These are phyloP conservation scores for Spilosoma lubricipeda DNA, from an alignment of 2,888 invertebrate genomes.

Conservation along the genomic window DNA sequence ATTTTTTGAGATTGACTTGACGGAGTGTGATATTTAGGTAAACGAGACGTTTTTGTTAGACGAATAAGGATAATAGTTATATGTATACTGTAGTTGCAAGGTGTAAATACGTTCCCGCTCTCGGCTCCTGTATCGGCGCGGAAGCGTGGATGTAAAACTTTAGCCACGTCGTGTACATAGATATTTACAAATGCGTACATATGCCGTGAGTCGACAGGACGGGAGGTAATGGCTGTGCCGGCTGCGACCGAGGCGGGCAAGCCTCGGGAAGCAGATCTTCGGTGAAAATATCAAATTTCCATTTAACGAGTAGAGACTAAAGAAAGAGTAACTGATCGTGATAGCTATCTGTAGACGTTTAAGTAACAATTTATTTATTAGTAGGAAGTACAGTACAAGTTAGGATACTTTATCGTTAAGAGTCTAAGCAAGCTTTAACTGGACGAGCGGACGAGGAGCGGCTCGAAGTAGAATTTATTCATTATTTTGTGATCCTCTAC, in stretches of 20 bases:
- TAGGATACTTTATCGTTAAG: constrained; percentile 58
- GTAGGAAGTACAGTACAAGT: constrained; percentile 78
- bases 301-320: constrained; percentile 32
- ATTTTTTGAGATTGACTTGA: constrained; percentile 57
- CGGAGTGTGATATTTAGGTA: constrained; percentile 59
- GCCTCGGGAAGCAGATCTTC: constrained; percentile 6
- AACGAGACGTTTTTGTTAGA: constrained; percentile 52
- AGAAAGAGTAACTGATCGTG: constrained; percentile 48
- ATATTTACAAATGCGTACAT: constrained; percentile 44
- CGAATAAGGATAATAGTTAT: constrained; percentile 39
- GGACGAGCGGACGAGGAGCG: constrained; percentile 53
- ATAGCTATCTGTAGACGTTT: constrained; percentile 55
- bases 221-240: constrained; percentile 52
- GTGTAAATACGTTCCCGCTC: constrained; percentile 47
- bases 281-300: constrained; percentile 29
- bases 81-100: constrained; percentile 48
- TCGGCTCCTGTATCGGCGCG: constrained; percentile 48
- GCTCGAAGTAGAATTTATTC: constrained; percentile 48
- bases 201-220: constrained; percentile 42
- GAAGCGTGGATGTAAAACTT: constrained; percentile 54
- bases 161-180: constrained; percentile 40
- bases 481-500: constrained; percentile 64
- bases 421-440: constrained; percentile 65
- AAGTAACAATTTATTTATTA: constrained; percentile 73
- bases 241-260: constrained; percentile 30